Evolutionary conservation across 2,888 invertebrate genomes (phyloP), one percentile per base, ranked within the genome.

Genomic region (Diarsia rubi): DNA sequence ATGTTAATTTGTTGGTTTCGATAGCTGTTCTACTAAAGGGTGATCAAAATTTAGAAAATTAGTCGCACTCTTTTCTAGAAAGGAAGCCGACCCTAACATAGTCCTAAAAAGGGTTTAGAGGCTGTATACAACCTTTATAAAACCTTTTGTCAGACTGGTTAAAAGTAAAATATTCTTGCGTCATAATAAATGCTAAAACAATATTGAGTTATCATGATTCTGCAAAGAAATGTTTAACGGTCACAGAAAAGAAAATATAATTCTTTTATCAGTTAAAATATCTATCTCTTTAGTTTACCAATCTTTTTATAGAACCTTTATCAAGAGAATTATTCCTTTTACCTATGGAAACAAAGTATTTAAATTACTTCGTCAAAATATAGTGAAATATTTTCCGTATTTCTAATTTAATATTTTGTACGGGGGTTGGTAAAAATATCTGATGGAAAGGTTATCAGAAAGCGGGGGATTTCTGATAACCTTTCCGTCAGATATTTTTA

Each of bases 361-460:
- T 3, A 64, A 64, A 77, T 59, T 45, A 37, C 19, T 70, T 45
- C n/a, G 16, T 27, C 45, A 42, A 44, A 59, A 59, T 45, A 12
- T 4, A 69, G 14, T 19, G 14, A 65, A 67, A 63, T 57, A 24
- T 78, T 64, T 68, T 44, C 31, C 27, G 27, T 45, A 12, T 72
- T 52, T 59, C 16, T 42, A 24, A 42, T 63, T 68, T 45, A 42
- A 64, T 42, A n/a, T 52, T 21, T 24, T 54, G 24, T 49, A 19
- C 37, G 45, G 8, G 19, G 5, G 6, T n/a, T n/a, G n/a, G n/a
- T n/a, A n/a, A n/a, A n/a, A n/a, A n/a, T n/a, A n/a, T n/a, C n/a
- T n/a, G n/a, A n/a, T n/a, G n/a, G n/a, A n/a, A n/a, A n/a, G n/a
- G n/a, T n/a, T n/a, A n/a, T n/a, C n/a, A n/a, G n/a, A n/a, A n/a